phyloP scores from a whole-genome alignment of 1,140 invertebrate species.

The Ceratosolen fusciceps region DNA sequence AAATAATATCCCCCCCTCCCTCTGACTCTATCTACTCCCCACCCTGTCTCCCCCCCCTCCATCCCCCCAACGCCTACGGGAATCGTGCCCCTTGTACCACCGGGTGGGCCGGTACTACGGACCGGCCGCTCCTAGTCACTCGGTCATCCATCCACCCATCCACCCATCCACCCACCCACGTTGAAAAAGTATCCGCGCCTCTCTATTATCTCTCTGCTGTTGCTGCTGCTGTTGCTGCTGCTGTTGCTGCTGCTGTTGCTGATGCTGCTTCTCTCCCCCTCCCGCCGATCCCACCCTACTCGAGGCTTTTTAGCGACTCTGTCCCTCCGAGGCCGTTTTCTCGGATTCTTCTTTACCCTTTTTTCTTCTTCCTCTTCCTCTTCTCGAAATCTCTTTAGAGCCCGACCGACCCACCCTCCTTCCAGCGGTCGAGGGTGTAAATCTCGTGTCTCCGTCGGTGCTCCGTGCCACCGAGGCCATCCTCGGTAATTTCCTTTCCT shows the following conservation, averaged over 20 bases:
- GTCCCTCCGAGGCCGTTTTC: background rate
- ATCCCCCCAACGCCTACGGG: background rate
- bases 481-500: too few species aligned
- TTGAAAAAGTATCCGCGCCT: background rate
- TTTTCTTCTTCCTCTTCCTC: too few species aligned
- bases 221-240: too few species aligned
- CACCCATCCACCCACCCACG: background rate
- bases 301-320: background rate
- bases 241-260: too few species aligned
- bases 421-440: constrained; percentile 21
- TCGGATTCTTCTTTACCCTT: too few species aligned
- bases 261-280: too few species aligned
- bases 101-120: too few species aligned
- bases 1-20: background rate
- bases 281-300: too few species aligned
- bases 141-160: too few species aligned
- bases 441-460: background rate
- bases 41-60: background rate
- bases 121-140: too few species aligned
- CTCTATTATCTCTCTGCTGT: background rate
- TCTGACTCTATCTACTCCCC: too few species aligned
- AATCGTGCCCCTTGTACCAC: background rate
- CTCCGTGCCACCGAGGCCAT: background rate
- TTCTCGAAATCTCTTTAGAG: constrained; percentile 26
- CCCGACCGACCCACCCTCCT: background rate